Conservation (phyloP, 1,140 invertebrate species). For the Trichogramma pretiosum region DNA sequence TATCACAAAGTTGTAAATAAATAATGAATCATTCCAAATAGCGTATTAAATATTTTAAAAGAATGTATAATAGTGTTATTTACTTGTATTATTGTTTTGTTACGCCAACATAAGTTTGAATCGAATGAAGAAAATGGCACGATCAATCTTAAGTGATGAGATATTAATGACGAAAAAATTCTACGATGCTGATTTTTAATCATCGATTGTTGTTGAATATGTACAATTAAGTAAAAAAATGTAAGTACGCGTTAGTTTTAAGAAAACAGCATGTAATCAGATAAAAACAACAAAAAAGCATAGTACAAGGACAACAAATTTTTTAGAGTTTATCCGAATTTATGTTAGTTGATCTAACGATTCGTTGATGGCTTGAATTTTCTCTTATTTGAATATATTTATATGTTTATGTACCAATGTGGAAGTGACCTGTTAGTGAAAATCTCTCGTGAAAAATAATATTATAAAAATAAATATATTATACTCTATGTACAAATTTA, state of each 20-base stretch:
- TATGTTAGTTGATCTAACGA: no score
- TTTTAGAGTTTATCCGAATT: no score
- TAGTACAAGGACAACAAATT: slow-evolving; percentile 31
- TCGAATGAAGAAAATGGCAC: slow-evolving; percentile 7
- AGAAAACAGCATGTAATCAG: slow-evolving; percentile 13
- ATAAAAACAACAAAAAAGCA: slow-evolving; percentile 37
- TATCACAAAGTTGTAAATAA: no score
- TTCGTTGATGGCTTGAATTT: no score
- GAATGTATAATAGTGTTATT: slow-evolving; percentile 5
- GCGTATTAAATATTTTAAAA: slow-evolving; percentile 4
- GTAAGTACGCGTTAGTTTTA: slow-evolving; percentile 3
- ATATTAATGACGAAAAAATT: slow-evolving; percentile 5
- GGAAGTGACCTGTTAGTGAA: no score
- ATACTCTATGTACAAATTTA: no score
- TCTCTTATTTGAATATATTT: no score
- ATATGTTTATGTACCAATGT: no score
- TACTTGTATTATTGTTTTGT: slow-evolving; percentile 7
- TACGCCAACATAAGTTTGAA: slow-evolving; percentile 5
- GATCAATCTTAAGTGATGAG: slow-evolving; percentile 10
- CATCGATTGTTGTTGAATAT: slow-evolving; percentile 16
- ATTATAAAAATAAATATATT: slow-evolving; percentile 2
- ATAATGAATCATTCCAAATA: no score
- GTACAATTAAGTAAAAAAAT: slow-evolving; percentile 9
- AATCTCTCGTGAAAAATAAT: no score
- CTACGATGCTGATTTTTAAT: not conserved